Conservation (phyloP, 37 sponge, comb jelly and placozoan genomes). For the Halisarca cf. caerulea region DNA sequence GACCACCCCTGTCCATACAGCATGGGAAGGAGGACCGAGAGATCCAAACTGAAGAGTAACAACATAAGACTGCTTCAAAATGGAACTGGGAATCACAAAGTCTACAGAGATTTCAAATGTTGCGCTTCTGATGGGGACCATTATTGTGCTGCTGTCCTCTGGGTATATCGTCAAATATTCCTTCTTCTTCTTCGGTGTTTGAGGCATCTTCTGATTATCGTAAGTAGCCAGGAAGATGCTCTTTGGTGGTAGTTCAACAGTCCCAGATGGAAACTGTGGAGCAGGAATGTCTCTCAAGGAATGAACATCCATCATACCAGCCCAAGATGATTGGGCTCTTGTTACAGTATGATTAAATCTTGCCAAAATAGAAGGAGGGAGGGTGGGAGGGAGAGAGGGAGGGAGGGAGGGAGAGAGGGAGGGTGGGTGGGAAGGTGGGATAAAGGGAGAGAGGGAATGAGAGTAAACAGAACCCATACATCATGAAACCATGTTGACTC, state of each 20-base stretch:
- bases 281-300: background rate
- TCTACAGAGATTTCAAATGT: background rate
- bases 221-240: background rate
- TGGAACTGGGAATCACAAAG: background rate
- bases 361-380: too few relatives aligned
- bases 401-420: too few relatives aligned
- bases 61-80: background rate
- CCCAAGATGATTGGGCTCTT: slow-evolving; percentile 6
- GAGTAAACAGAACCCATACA: too few relatives aligned
- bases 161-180: background rate
- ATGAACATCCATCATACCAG: slow-evolving; percentile 22
- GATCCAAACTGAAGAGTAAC: background rate
- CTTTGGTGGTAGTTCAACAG: background rate
- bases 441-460: too few relatives aligned
- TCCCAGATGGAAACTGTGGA: background rate
- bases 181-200: background rate
- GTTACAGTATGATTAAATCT: background rate
- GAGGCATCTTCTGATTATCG: background rate
- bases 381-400: too few relatives aligned
- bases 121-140: background rate
- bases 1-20: background rate
- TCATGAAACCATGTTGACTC: too few relatives aligned
- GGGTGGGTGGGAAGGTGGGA: too few relatives aligned
- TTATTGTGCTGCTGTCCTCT: background rate
- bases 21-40: background rate